Base-by-base conservation (phyloP, 2,888 invertebrate genomes). In the Chrysomela aeneicollis region DNA sequence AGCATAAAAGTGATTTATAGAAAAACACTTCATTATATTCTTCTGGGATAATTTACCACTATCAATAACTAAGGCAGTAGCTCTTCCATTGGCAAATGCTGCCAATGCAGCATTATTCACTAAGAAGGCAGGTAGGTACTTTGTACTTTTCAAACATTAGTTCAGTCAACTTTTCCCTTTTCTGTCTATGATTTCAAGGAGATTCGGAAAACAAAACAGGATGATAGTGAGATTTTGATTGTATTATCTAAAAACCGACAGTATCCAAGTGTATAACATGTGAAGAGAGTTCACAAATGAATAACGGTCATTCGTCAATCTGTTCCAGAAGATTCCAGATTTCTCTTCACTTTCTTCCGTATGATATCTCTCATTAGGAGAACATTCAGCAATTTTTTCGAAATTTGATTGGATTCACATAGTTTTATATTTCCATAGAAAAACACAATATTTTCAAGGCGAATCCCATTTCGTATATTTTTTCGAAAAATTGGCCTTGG, bases 301-400 rank as follows among this genome's bases (percentile, higher is more conserved):
- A 82, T 98, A 95, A 79, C n/a, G n/a, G n/a, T n/a, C n/a, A n/a
- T n/a, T 99, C 97, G 21, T 94, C 84, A 76, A 98, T 93, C 83
- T 96, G 94, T 83, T 99, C 99, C 84, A 99, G 99, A 66, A 97
- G 85, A 79, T 98, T 98, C 98, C 98, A 99, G 82, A 99, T 97
- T 77, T 99, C 98, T n/a, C n/a, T n/a, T n/a, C n/a, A n/a, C n/a
- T n/a, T n/a, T n/a, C n/a, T n/a, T n/a, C n/a, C n/a, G n/a, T n/a
- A n/a, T n/a, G n/a, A n/a, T n/a, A n/a, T n/a, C n/a, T n/a, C n/a
- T n/a, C n/a, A n/a, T n/a, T n/a, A n/a, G n/a, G n/a, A n/a, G n/a
- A n/a, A n/a, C n/a, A n/a, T n/a, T n/a, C n/a, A n/a, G n/a, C n/a
- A n/a, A n/a, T n/a, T n/a, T n/a, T n/a, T n/a, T n/a, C n/a, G n/a